Percentiles rank a stretch among this genome's conserved stretches.
Conservation (phyloP, 1,140 invertebrate genomes). For the Megathymus violae region DNA sequence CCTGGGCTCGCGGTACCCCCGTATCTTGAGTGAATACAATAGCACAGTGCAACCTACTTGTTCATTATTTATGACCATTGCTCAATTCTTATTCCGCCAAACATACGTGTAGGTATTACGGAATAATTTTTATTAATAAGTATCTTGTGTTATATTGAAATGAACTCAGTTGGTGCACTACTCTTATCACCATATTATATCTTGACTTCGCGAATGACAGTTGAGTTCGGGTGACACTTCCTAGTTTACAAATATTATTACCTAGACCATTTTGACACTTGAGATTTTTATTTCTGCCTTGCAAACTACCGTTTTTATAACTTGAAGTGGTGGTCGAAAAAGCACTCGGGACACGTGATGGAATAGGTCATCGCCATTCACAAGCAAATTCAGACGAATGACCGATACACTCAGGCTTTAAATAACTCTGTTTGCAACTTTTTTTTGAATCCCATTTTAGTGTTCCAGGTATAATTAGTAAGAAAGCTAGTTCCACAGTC, state of each 20-base stretch:
- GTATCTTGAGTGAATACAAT: conserved; percentile 38
- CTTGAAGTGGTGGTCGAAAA: too few relatives aligned
- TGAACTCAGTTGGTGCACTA: neutral
- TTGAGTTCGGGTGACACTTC: neutral
- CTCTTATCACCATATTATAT: neutral
- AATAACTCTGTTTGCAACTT: too few relatives aligned
- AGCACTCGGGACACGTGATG: too few relatives aligned
- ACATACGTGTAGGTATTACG: conserved; percentile 10
- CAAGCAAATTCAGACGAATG: too few relatives aligned
- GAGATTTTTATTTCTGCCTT: too few relatives aligned
- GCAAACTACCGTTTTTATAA: too few relatives aligned
- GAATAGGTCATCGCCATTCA: too few relatives aligned
- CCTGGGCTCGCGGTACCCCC: conserved; percentile 5
- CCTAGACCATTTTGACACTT: too few relatives aligned
- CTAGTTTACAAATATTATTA: neutral
- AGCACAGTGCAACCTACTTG: conserved; percentile 40
- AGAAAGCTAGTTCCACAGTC: too few relatives aligned
- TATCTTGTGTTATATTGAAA: neutral
- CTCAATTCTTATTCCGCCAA: conserved; percentile 34
- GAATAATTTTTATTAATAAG: conserved; percentile 8
- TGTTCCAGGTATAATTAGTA: too few relatives aligned
- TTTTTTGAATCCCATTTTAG: too few relatives aligned
- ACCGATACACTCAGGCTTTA: too few relatives aligned
- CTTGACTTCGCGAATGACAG: neutral
- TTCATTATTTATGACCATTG: conserved; percentile 47